Evolutionary conservation across 2,888 invertebrate species (phyloP).

Genomic region (Sinopyrophorus schimmeli): DNA sequence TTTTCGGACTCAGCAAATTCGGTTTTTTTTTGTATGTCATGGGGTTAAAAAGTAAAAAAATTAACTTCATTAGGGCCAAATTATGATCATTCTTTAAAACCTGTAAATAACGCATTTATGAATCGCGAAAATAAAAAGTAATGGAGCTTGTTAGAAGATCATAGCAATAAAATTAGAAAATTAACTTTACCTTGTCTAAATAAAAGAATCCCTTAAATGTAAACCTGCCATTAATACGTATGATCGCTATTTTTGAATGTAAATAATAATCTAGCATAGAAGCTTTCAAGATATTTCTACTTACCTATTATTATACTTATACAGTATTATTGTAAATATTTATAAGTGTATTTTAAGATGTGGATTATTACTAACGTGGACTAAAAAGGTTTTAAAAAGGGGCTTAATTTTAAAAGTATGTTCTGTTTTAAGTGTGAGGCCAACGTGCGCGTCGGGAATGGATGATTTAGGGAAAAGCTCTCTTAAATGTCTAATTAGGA

Average conservation of each 20-base stretch:
- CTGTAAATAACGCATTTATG: too few relatives aligned
- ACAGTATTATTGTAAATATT: conserved; percentile 32
- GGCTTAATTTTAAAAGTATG: conserved; percentile 11
- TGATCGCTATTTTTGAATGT: conserved; percentile 48
- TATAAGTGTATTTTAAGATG: conserved; percentile 31
- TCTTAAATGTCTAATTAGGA: conserved; percentile 48
- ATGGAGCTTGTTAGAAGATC: not conserved
- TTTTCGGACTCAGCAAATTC: too few relatives aligned
- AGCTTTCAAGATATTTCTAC: conserved; percentile 48
- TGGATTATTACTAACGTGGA: conserved; percentile 22
- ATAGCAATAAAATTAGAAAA: not conserved
- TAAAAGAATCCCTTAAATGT: conserved; percentile 41
- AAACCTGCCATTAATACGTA: conserved; percentile 53
- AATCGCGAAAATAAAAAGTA: not conserved
- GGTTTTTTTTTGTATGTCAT: too few relatives aligned
- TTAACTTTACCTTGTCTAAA: conserved; percentile 8
- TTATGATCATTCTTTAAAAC: too few relatives aligned
- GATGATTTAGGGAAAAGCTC: conserved; percentile 19
- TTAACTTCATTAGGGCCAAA: too few relatives aligned
- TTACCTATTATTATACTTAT: conserved; percentile 36
- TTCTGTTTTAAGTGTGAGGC: conserved; percentile 10
- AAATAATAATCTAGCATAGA: conserved; percentile 41
- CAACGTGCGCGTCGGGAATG: conserved; percentile 5
- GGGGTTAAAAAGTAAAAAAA: too few relatives aligned
- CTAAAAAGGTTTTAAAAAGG: conserved; percentile 14